These are phyloP conservation scores for Zingel zingel DNA, from an alignment of 2,113 vertebrate genomes.

Conservation along the genomic window DNA sequence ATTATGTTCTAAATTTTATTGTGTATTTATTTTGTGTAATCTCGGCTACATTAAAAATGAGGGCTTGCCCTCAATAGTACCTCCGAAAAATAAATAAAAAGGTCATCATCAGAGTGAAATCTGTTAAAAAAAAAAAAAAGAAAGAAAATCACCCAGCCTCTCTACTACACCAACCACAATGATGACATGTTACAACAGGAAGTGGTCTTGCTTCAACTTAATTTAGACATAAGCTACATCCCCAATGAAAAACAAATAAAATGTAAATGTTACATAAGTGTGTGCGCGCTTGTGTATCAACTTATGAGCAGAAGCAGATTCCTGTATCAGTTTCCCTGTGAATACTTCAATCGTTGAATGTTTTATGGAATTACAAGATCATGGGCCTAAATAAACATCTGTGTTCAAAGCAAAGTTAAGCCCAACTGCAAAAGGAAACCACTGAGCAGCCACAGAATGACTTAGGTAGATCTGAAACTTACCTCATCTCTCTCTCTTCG, in stretches of 20 bases:
- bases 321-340: neutral
- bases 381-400: neutral
- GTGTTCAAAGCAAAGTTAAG: neutral
- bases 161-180: neutral
- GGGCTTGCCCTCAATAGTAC: too few relatives aligned
- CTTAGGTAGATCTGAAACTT: neutral
- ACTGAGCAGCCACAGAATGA: neutral
- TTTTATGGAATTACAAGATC: neutral
- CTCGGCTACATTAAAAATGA: too few relatives aligned
- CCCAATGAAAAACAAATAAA: neutral
- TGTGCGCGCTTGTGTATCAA: neutral
- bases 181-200: constrained; percentile 4
- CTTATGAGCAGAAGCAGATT: neutral
- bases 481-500: constrained; percentile 98
- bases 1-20: too few relatives aligned
- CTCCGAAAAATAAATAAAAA: too few relatives aligned
- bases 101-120: neutral
- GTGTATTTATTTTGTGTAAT: too few relatives aligned
- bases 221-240: neutral
- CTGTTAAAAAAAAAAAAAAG: neutral
- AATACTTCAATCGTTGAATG: neutral
- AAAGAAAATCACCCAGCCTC: neutral
- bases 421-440: neutral
- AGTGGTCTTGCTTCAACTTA: neutral
- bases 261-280: too few relatives aligned